Evolutionary conservation across 2,888 invertebrate genomes (phyloP).

Genomic region (Nematopogon swammerdamellus): DNA sequence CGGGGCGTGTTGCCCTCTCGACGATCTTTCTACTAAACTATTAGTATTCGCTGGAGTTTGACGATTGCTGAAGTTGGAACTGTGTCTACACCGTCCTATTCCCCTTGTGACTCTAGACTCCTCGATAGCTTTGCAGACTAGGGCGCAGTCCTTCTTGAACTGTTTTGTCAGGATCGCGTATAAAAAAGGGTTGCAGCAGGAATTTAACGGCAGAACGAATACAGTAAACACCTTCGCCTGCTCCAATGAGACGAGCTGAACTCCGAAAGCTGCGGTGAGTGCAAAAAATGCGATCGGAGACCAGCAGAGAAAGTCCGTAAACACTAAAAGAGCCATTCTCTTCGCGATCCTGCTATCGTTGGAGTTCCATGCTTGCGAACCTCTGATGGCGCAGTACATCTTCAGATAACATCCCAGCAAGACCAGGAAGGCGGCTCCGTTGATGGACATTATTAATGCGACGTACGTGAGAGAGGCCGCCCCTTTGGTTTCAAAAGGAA

Average conservation of each 20-base stretch:
- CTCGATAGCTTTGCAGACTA: constrained; percentile 94
- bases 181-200: constrained; percentile 96
- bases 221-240: constrained; percentile 96
- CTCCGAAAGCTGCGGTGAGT: constrained; percentile 88
- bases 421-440: constrained; percentile 91
- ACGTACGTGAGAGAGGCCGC: constrained; percentile 83
- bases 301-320: constrained; percentile 98
- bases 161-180: constrained; percentile 98
- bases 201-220: constrained; percentile 92
- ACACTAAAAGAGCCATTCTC: constrained; percentile 93
- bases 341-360: constrained; percentile 96
- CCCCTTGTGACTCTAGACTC: constrained; percentile 88
- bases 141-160: constrained; percentile 95
- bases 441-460: constrained; percentile 85
- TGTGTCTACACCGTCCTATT: constrained; percentile 81
- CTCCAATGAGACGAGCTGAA: constrained; percentile 87
- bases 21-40: constrained; percentile 76
- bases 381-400: constrained; percentile 97
- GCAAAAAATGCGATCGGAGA: constrained; percentile 96
- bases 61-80: constrained; percentile 83
- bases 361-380: constrained; percentile 95
- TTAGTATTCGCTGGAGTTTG: constrained; percentile 87
- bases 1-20: constrained; percentile 64
- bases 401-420: constrained; percentile 95
- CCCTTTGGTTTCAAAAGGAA: constrained; percentile 89